Base-by-base conservation (phyloP, 2,113 vertebrate genomes). In the Serinus canaria region DNA sequence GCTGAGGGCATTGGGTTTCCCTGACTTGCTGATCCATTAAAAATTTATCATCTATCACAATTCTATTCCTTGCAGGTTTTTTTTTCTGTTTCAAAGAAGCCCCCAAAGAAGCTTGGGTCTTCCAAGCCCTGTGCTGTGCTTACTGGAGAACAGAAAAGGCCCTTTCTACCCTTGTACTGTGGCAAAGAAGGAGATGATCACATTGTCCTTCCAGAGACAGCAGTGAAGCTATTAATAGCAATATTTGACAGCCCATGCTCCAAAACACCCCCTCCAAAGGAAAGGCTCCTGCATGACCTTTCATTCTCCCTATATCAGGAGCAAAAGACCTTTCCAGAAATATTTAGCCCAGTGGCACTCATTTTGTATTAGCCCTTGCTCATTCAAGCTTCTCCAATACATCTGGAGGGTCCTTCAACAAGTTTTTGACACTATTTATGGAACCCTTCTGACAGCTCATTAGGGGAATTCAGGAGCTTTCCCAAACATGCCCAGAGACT, bases 331-430 rank as follows among this genome's bases (percentile, higher is more conserved):
- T 83, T 92, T 92, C 63, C 79, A 88, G 63, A 90, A 95, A 86
- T 83, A 90, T 78, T 86, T 78, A 93, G 60, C 85, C 92, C 82
- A 86, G 10, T 68, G 50, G 91, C 90, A 90, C 37, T 91, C 35
- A 46, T 86, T 90, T 88, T 49, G 8, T 81, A 53, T 70, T 74
- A 90, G 72, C 22, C 52, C 30, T 67, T 77, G 55, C 47, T 92
- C 82, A 60, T n/a, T 94, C 87, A 55, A 90, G 59, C 90, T 95
- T 80, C 93, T 90, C 75, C 79, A 81, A 75, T 52, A 52, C 0
- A 15, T 93, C 93, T 96, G 76, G 64, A 94, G 92, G 92, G 72
- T 93, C 59, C 82, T 96, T 93, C 74, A 80, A 83, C 55, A 86
- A 80, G 16, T 72, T 92, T 91, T 74, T 70, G 52, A 88, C 79